These are phyloP conservation scores for Adela reaumurella DNA, from an alignment of 2,888 invertebrate species.

Conservation along the genomic window DNA sequence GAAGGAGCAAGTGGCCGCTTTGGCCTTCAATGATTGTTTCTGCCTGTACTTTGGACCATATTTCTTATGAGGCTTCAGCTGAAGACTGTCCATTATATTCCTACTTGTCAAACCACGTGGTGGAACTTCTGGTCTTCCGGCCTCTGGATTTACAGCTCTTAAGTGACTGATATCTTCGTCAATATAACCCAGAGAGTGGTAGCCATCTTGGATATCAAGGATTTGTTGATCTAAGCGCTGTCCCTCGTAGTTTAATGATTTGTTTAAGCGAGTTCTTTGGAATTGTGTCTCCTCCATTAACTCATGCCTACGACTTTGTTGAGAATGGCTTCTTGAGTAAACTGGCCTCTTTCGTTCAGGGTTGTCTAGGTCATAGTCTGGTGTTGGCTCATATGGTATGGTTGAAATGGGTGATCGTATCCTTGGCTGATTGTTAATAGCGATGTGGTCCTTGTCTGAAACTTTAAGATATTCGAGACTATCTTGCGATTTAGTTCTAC, in stretches of 20 bases:
- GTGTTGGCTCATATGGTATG: constrained; percentile 32
- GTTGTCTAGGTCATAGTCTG: neutral
- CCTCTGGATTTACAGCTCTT: constrained; percentile 19
- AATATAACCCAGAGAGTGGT: constrained; percentile 44
- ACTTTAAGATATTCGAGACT: constrained; percentile 46
- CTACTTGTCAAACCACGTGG: constrained; percentile 41
- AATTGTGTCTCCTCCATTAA: constrained; percentile 22
- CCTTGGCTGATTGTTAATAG: constrained; percentile 47
- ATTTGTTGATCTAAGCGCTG: constrained; percentile 49
- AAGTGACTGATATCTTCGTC: constrained; percentile 29
- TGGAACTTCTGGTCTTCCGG: constrained; percentile 15
- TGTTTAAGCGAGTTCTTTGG: constrained; percentile 47
- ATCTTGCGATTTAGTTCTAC: constrained; percentile 39
- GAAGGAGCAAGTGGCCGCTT: constrained; percentile 24
- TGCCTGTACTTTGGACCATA: constrained; percentile 45
- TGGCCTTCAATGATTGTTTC: constrained; percentile 31
- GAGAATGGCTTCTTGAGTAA: constrained; percentile 37
- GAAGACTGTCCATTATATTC: constrained; percentile 48
- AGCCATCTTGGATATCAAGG: constrained; percentile 45
- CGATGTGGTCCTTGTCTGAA: constrained; percentile 44
- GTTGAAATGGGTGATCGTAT: constrained; percentile 47
- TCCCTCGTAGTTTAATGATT: constrained; percentile 46
- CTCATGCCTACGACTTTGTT: constrained; percentile 7
- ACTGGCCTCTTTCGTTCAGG: constrained; percentile 34
- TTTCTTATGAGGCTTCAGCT: constrained; percentile 46